These are phyloP conservation scores for Eupithecia inturbata DNA, from an alignment of 2,888 invertebrate genomes.

Conservation along the genomic window DNA sequence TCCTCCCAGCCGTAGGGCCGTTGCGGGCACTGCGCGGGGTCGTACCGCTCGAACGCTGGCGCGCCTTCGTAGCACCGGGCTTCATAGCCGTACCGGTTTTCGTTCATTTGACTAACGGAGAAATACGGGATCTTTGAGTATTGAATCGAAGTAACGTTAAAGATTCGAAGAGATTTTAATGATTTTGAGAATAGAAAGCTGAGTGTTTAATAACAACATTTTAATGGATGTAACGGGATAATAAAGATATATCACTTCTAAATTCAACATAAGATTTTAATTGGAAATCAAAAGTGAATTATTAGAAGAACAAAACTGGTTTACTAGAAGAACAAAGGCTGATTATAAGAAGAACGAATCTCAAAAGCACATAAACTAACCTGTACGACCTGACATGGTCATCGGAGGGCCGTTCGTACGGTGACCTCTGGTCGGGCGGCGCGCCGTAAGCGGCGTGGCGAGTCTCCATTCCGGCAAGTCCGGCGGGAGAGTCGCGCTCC, in stretches of 20 bases:
- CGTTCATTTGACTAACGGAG: constrained; percentile 82
- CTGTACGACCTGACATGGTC: constrained; percentile 85
- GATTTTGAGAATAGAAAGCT: neutral
- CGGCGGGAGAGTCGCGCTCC: constrained; percentile 87
- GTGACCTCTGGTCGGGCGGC: constrained; percentile 86
- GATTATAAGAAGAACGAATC: neutral
- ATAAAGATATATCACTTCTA: neutral
- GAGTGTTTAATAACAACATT: neutral
- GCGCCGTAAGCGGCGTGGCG: constrained; percentile 87
- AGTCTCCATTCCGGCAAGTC: constrained; percentile 86
- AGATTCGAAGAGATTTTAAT: neutral
- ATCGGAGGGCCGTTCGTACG: constrained; percentile 88
- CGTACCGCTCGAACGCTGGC: constrained; percentile 81
- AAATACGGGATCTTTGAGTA: constrained; percentile 17
- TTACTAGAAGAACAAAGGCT: neutral
- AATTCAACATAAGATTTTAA: neutral
- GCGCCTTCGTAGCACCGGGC: constrained; percentile 81
- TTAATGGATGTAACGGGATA: neutral
- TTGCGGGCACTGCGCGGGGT: constrained; percentile 79
- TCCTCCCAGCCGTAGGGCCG: constrained; percentile 84
- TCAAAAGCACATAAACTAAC: constrained; percentile 48
- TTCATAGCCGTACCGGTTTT: constrained; percentile 83
- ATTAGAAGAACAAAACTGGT: neutral
- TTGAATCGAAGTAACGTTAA: constrained; percentile 2
- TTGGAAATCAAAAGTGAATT: neutral